These are phyloP conservation scores for Anarrhichthys ocellatus DNA, from an alignment of 2,113 vertebrate genomes.

Conservation along the genomic window DNA sequence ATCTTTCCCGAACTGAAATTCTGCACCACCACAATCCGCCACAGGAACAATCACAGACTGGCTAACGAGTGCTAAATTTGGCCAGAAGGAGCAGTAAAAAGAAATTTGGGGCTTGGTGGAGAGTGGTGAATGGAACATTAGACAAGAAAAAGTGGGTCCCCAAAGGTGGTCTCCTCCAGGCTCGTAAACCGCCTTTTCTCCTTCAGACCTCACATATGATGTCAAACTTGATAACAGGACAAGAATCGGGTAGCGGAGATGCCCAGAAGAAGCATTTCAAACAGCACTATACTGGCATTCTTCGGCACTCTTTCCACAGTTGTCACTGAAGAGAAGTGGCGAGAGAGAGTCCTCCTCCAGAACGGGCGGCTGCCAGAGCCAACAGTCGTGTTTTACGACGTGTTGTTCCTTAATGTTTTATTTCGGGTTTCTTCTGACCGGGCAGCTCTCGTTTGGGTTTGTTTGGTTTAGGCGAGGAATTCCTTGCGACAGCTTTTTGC, in stretches of 20 bases:
- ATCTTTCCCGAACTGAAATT: slow-evolving; percentile 27
- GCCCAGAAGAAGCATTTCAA: slow-evolving; percentile 13
- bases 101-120: slow-evolving; percentile 20
- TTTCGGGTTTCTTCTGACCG: slow-evolving; percentile 59
- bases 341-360: slow-evolving; percentile 11
- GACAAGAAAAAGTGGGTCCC: slow-evolving; percentile 40
- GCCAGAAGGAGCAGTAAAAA: slow-evolving; percentile 10
- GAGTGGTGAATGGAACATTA: slow-evolving; percentile 56
- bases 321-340: slow-evolving; percentile 38
- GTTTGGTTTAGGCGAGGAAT: slow-evolving; percentile 67
- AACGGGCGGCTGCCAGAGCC: slow-evolving; percentile 28
- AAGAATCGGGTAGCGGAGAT: slow-evolving; percentile 23
- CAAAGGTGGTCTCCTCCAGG: slow-evolving; percentile 53
- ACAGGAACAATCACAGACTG: slow-evolving; percentile 10
- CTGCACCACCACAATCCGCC: not conserved
- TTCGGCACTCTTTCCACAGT: slow-evolving; percentile 31
- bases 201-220: slow-evolving; percentile 15
- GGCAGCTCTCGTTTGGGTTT: slow-evolving; percentile 56
- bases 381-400: slow-evolving; percentile 57
- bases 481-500: slow-evolving; percentile 65
- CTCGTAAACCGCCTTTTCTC: slow-evolving; percentile 46
- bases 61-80: slow-evolving; percentile 35
- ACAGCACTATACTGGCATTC: slow-evolving; percentile 20
- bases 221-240: slow-evolving; percentile 50
- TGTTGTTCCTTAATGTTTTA: slow-evolving; percentile 63